A percentile compares a stretch with the other conserved stretches of the same genome.
Conservation (phyloP, 1,140 invertebrate genomes). For the Diploscapter pachys region DNA sequence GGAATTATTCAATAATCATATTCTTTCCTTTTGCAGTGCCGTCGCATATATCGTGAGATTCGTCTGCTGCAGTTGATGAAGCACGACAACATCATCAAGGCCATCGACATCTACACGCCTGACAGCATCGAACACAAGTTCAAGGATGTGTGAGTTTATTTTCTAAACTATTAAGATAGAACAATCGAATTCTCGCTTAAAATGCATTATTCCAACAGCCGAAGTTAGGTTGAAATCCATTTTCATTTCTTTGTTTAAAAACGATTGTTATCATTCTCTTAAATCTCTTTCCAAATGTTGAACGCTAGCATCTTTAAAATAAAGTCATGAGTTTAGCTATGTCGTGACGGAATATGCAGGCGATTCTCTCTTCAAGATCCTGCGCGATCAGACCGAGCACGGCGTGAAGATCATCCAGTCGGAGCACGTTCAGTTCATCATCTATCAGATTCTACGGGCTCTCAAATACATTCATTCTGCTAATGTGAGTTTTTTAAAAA, state of each 20-base stretch:
- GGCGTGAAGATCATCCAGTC: conserved; percentile 35
- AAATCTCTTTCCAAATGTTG: too few species aligned
- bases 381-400: conserved; percentile 42
- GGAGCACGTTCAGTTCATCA: conserved; percentile 54
- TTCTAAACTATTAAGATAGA: background rate
- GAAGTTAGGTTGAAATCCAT: too few species aligned
- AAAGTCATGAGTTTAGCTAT: conserved; percentile 41
- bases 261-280: too few species aligned
- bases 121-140: conserved; percentile 40
- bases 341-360: conserved; percentile 56
- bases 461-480: conserved; percentile 58
- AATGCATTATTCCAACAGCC: too few species aligned
- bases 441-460: conserved; percentile 54
- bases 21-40: conserved; percentile 32
- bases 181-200: background rate
- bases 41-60: conserved; percentile 53
- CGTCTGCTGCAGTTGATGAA: conserved; percentile 51
- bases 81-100: conserved; percentile 55
- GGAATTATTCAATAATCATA: background rate
- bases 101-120: conserved; percentile 55
- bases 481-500: conserved; percentile 40
- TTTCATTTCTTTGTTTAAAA: too few species aligned
- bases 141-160: conserved; percentile 49
- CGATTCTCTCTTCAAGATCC: conserved; percentile 42
- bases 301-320: background rate